Evolutionary conservation across 2,113 vertebrate genomes (phyloP).

Genomic region (Hydrolagus affinis): DNA sequence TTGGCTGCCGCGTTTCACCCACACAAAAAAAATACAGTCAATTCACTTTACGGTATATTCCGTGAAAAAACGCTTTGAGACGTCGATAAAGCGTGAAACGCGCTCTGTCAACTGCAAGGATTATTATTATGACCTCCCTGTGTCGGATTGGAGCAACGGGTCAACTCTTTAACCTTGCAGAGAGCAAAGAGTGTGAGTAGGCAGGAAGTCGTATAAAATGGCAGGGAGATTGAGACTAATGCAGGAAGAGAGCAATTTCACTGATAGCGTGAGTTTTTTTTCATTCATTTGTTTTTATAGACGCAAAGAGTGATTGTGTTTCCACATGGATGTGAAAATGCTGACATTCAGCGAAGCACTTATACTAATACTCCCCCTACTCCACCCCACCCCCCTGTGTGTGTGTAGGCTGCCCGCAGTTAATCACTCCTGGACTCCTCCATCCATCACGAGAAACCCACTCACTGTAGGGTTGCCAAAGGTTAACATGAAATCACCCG

Average conservation of each 20-base stretch:
- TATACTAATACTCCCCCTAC: neutral
- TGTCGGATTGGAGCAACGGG: neutral
- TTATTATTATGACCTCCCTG: too few relatives aligned
- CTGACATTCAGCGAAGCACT: neutral
- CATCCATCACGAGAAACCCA: neutral
- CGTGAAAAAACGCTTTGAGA: too few relatives aligned
- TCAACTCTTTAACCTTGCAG: neutral
- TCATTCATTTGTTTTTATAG: neutral
- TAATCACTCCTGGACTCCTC: neutral
- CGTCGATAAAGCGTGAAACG: too few relatives aligned
- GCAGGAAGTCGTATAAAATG: neutral
- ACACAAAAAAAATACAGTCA: too few relatives aligned
- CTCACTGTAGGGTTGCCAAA: neutral
- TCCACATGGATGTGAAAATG: neutral
- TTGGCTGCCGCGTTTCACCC: too few relatives aligned
- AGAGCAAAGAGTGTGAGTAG: neutral
- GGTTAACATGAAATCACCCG: neutral
- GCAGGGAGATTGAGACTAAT: neutral
- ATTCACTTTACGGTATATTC: too few relatives aligned
- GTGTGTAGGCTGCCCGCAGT: neutral
- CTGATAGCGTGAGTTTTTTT: neutral
- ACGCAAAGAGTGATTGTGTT: neutral
- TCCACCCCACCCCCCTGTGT: too few relatives aligned
- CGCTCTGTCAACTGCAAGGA: too few relatives aligned
- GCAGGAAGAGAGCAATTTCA: neutral